Evolutionary conservation across 2,888 invertebrate genomes (phyloP).

Genomic region (Oligia fasciuncula): DNA sequence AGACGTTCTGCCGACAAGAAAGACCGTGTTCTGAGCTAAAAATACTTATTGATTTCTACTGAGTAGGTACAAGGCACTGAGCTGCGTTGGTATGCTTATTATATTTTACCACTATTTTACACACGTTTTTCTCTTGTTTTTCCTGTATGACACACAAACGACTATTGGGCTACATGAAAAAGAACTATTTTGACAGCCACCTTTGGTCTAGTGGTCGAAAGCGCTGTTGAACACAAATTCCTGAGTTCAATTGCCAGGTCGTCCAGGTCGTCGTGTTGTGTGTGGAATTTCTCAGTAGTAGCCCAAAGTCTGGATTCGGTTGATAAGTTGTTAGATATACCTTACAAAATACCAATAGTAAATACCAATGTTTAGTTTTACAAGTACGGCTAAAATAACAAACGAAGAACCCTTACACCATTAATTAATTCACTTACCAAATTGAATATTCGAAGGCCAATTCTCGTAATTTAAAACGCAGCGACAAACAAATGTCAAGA

Average conservation of each 20-base stretch:
- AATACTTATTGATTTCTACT: constrained; percentile 56
- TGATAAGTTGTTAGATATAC: neutral
- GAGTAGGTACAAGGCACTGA: constrained; percentile 21
- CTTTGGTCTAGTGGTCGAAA: neutral
- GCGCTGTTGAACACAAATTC: neutral
- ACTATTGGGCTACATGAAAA: neutral
- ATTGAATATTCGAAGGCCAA: too few relatives aligned
- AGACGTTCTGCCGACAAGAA: constrained; percentile 22
- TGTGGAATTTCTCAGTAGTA: neutral
- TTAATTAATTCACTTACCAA: too few relatives aligned
- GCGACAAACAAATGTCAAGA: too few relatives aligned
- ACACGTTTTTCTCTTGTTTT: neutral
- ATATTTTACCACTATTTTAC: constrained; percentile 14
- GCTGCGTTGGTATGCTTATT: constrained; percentile 19
- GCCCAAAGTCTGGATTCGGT: neutral
- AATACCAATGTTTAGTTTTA: too few relatives aligned
- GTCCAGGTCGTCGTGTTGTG: neutral
- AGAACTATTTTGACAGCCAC: too few relatives aligned
- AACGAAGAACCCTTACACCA: too few relatives aligned
- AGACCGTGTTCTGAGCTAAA: constrained; percentile 41
- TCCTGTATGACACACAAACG: neutral
- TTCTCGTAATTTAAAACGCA: too few relatives aligned
- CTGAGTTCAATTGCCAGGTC: neutral
- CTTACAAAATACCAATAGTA: too few relatives aligned
- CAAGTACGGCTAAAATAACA: too few relatives aligned